Conservation (phyloP, 2,113 vertebrate genomes). For the Lethenteron reissneri region DNA sequence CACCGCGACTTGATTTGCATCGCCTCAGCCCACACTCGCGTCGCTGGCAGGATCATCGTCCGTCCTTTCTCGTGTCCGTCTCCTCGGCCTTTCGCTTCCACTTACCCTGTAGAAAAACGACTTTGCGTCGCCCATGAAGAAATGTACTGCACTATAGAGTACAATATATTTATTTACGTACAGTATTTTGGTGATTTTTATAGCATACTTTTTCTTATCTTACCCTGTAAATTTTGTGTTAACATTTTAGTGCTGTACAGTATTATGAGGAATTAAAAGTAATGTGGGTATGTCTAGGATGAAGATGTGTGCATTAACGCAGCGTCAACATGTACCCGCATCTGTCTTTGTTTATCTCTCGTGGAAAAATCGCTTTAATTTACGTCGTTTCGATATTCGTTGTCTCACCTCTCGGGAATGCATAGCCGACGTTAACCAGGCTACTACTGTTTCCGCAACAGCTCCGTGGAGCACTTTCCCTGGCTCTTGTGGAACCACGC, state of each 20-base stretch:
- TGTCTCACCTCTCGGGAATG: too few relatives aligned
- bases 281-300: slow-evolving; percentile 1
- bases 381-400: too few relatives aligned
- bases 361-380: not conserved
- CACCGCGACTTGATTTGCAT: not conserved
- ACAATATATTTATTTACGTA: slow-evolving; percentile 3
- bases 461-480: too few relatives aligned
- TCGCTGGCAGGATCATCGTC: not conserved
- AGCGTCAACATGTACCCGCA: not conserved
- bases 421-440: too few relatives aligned
- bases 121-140: not conserved
- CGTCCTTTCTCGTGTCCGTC: slow-evolving; percentile 2
- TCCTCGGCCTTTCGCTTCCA: not conserved
- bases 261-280: not conserved
- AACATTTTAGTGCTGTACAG: not conserved
- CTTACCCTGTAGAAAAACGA: not conserved
- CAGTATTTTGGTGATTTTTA: not conserved
- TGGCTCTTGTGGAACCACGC: too few relatives aligned
- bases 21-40: not conserved
- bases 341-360: slow-evolving; percentile 2
- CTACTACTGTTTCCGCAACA: too few relatives aligned
- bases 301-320: not conserved
- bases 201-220: not conserved
- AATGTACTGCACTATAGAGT: not conserved
- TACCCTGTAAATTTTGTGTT: too few relatives aligned